phyloP scores from a whole-genome alignment of 2,797 vertebrate species.

The Falco peregrinus region DNA sequence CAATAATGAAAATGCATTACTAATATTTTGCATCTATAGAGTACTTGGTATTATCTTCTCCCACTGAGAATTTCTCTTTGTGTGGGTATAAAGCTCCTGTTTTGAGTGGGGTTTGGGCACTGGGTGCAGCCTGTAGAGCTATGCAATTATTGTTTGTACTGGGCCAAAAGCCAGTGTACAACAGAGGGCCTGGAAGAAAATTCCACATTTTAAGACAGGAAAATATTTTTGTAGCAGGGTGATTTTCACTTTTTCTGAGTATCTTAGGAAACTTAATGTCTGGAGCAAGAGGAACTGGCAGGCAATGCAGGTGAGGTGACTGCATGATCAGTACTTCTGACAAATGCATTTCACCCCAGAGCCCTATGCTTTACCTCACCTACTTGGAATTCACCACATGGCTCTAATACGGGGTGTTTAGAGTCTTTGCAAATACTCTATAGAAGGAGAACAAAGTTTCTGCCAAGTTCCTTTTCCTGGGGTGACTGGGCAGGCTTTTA shows the following conservation, averaged over 20 bases:
- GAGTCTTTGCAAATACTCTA: not conserved
- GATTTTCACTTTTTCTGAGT: not conserved
- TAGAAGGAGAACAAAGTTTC: not conserved
- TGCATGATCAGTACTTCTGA: not conserved
- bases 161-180: not conserved
- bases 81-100: not conserved
- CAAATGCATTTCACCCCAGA: not conserved
- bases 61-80: not conserved
- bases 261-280: not conserved
- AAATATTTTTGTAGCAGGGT: not conserved
- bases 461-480: not conserved
- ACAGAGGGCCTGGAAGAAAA: not conserved
- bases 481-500: not conserved
- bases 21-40: not conserved
- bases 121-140: not conserved
- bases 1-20: not conserved
- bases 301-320: not conserved
- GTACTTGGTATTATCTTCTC: not conserved
- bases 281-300: not conserved
- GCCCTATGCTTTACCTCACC: not conserved
- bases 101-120: not conserved
- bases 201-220: not conserved
- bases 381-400: not conserved
- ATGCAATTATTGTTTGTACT: not conserved
- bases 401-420: not conserved